Evolutionary conservation across 2,113 vertebrate genomes (phyloP).

Genomic region (Psilopogon haemacephalus): DNA sequence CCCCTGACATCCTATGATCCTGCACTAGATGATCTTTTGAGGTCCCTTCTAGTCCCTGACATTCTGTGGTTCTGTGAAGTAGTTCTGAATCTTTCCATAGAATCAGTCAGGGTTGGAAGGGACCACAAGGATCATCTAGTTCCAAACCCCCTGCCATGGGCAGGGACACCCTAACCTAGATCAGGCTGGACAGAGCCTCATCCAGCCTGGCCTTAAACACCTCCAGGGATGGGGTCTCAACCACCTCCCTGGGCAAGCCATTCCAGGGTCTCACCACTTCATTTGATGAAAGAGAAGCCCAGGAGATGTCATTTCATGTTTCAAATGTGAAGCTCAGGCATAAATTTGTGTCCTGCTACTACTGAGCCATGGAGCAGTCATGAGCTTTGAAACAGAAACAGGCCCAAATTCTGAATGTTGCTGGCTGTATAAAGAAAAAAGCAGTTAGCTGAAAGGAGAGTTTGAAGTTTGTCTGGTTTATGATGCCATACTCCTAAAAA

Average conservation of each 20-base stretch:
- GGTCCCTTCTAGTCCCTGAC: no score
- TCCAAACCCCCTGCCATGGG: no score
- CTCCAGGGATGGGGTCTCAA: no score
- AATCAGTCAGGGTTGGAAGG: no score
- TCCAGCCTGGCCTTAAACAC: no score
- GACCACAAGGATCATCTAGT: no score
- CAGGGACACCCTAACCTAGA: no score
- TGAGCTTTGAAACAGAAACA: not conserved
- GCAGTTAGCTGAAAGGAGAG: not conserved
- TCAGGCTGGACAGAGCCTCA: no score
- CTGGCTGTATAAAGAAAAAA: not conserved
- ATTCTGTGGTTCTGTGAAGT: not conserved
- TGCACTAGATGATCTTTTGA: no score
- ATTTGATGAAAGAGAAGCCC: not conserved
- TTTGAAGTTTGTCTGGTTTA: not conserved
- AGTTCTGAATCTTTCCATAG: not conserved
- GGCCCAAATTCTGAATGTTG: not conserved
- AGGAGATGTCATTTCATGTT: conserved; percentile 21
- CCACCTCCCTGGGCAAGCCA: no score
- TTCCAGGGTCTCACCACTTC: no score
- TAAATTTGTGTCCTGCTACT: not conserved
- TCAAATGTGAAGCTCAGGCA: not conserved
- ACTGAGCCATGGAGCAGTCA: not conserved
- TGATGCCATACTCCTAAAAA: not conserved
- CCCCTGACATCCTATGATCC: no score